phyloP scores from a whole-genome alignment of 2,113 vertebrate genomes.

The Clarias macrocephalus region DNA sequence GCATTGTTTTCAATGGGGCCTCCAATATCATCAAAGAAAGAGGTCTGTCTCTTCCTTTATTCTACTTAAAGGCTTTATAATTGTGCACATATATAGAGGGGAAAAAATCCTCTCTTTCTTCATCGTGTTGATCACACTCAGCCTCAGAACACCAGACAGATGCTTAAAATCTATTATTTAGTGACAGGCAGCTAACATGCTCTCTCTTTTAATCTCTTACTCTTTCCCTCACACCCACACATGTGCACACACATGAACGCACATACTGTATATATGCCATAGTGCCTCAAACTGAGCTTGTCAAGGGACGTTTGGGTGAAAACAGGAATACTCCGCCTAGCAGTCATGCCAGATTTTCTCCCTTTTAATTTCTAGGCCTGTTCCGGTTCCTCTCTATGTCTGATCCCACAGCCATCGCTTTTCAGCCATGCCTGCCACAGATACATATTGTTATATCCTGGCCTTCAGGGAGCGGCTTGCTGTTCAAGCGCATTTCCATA shows the following conservation, averaged over 20 bases:
- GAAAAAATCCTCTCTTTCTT: conserved; percentile 39
- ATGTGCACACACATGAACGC: not conserved
- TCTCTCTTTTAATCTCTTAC: not conserved
- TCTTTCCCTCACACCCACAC: not conserved
- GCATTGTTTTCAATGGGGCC: not conserved
- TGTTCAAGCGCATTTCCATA: conserved; percentile 13
- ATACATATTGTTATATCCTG: conserved; percentile 23
- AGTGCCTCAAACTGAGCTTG: conserved; percentile 36
- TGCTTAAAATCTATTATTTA: conserved; percentile 54
- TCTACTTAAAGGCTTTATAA: not conserved
- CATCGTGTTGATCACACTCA: conserved; percentile 38
- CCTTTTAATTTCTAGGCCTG: conserved; percentile 4
- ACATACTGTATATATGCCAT: conserved; percentile 21
- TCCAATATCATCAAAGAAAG: not conserved
- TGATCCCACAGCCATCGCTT: conserved; percentile 1
- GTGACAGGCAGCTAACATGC: conserved; percentile 8
- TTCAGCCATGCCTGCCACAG: conserved; percentile 14
- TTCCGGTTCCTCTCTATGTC: conserved; percentile 3
- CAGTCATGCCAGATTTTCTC: conserved; percentile 2
- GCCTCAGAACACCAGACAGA: conserved; percentile 44
- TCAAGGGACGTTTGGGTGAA: conserved; percentile 35
- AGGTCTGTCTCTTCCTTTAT: not conserved
- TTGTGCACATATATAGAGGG: not conserved
- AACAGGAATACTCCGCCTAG: conserved; percentile 18
- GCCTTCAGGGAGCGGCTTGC: not conserved